phyloP scores from a whole-genome alignment of 2,113 vertebrate genomes.

The Takifugu flavidus region DNA sequence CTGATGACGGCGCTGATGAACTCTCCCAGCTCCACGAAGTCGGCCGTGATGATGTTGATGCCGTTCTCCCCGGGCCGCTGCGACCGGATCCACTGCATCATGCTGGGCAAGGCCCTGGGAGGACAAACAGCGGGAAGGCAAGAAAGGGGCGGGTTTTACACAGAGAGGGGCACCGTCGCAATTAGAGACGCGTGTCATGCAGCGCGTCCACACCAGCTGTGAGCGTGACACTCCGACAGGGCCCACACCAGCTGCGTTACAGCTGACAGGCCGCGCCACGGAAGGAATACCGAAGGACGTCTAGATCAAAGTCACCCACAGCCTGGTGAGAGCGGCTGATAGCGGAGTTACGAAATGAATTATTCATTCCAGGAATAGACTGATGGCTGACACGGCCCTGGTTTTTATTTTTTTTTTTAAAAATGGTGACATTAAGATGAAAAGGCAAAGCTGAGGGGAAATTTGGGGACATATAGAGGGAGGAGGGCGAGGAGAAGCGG shows the following conservation, averaged over 20 bases:
- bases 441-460: constrained; percentile 1
- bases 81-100: constrained; percentile 96
- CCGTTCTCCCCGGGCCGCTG: constrained; percentile 94
- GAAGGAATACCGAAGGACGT: constrained; percentile 25
- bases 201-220: constrained; percentile 48
- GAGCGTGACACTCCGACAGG: constrained; percentile 37
- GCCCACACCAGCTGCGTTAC: constrained; percentile 8
- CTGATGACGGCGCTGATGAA: constrained; percentile 97
- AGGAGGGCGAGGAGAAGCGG: constrained; percentile 15
- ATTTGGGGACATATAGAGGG: constrained; percentile 26
- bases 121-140: constrained; percentile 14
- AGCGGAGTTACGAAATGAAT: constrained; percentile 56
- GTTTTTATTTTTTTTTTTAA: constrained; percentile 38
- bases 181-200: constrained; percentile 21
- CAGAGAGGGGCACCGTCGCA: constrained; percentile 22
- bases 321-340: constrained; percentile 46
- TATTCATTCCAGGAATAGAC: constrained; percentile 48
- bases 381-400: constrained; percentile 28
- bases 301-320: constrained; percentile 43
- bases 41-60: constrained; percentile 95
- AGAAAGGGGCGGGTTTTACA: neutral
- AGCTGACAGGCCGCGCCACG: constrained; percentile 9
- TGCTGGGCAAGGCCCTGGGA: constrained; percentile 88
- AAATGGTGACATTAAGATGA: constrained; percentile 40
- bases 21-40: constrained; percentile 97